Percentiles rank a stretch among this genome's conserved stretches.
Evolutionary conservation across 1,140 invertebrate genomes (phyloP).

Genomic region (Drosophila yakuba): DNA sequence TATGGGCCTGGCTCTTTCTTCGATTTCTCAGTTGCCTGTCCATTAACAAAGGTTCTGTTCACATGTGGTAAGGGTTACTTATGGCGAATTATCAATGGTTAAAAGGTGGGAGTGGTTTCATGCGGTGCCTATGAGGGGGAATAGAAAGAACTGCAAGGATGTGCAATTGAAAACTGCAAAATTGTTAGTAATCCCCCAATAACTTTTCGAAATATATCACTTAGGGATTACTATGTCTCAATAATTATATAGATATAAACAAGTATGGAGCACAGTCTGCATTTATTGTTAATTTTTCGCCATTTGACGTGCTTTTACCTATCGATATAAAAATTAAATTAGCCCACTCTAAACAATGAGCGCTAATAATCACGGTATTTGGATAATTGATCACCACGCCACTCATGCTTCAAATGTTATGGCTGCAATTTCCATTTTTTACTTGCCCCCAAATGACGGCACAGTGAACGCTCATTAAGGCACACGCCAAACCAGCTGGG

Average conservation of each 20-base stretch:
- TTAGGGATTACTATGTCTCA: too few species aligned
- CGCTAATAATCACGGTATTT: slow-evolving; percentile 3
- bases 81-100: slow-evolving; percentile 9
- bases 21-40: slow-evolving; percentile 29
- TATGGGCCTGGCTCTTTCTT: slow-evolving; percentile 16
- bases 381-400: slow-evolving; percentile 5
- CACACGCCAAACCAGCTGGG: slow-evolving; percentile 46
- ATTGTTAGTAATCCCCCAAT: too few species aligned
- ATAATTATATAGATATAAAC: too few species aligned
- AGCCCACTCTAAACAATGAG: background rate
- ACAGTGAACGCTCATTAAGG: slow-evolving; percentile 44
- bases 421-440: background rate
- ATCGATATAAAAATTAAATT: background rate
- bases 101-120: slow-evolving; percentile 2
- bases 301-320: background rate
- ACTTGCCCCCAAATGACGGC: slow-evolving; percentile 1
- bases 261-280: too few species aligned
- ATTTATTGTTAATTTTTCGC: background rate
- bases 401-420: slow-evolving; percentile 6
- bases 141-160: too few species aligned
- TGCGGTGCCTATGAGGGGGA: too few species aligned
- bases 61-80: slow-evolving; percentile 3
- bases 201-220: too few species aligned
- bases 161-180: too few species aligned
- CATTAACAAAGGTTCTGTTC: slow-evolving; percentile 41